Evolutionary conservation across 2,113 vertebrate genomes (phyloP).

Genomic region (Pandion haliaetus): DNA sequence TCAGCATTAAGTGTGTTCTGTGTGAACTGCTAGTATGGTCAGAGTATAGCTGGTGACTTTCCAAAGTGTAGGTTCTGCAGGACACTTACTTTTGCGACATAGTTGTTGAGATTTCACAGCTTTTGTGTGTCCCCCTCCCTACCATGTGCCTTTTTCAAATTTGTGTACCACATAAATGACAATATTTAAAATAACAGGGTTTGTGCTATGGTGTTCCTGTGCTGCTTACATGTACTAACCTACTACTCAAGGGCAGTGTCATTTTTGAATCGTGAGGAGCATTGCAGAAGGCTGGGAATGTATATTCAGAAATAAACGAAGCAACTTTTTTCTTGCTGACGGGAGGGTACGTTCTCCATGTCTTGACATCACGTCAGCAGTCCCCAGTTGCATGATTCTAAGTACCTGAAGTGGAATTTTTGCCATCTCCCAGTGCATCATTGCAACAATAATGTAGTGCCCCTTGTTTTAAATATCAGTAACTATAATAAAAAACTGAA

Average conservation of each 20-base stretch:
- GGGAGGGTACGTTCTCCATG: neutral
- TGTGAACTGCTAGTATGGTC: neutral
- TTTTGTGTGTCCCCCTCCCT: neutral
- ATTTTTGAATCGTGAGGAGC: neutral
- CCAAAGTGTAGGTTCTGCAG: neutral
- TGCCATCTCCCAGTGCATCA: neutral
- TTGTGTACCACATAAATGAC: neutral
- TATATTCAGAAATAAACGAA: neutral
- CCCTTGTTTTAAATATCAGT: neutral
- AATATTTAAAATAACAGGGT: constrained; percentile 6
- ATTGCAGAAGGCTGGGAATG: neutral
- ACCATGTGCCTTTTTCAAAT: neutral
- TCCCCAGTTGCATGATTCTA: neutral
- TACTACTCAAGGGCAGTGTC: neutral
- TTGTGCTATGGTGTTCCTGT: neutral
- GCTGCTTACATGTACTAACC: neutral
- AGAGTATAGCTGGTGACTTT: constrained; percentile 21
- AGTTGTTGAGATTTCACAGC: neutral
- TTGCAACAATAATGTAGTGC: constrained; percentile 17
- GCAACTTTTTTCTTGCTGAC: neutral
- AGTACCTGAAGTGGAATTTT: neutral
- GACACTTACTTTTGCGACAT: neutral
- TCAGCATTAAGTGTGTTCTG: neutral
- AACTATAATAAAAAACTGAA: constrained; percentile 24
- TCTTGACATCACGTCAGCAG: neutral